Evolutionary conservation across 2,888 invertebrate species (phyloP).

Genomic region (Hemithea aestivaria): DNA sequence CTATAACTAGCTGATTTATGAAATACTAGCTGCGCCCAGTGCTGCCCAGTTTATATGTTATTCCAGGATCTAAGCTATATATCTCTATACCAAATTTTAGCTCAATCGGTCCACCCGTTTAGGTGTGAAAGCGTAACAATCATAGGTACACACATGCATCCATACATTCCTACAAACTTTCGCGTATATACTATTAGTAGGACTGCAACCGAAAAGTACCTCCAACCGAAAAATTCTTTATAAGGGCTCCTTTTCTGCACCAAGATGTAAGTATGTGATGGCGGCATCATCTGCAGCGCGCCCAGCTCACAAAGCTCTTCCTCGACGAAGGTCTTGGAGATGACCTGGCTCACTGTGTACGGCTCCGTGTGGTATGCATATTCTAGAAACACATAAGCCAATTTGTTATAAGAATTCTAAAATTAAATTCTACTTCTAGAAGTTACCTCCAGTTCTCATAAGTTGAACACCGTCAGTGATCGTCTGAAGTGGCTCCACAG

Average conservation of each 20-base stretch:
- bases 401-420: too few relatives aligned
- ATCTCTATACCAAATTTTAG: too few relatives aligned
- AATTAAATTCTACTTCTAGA: background rate
- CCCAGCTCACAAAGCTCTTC: slow-evolving; percentile 69
- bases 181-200: too few relatives aligned
- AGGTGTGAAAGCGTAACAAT: too few relatives aligned
- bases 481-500: slow-evolving; percentile 41
- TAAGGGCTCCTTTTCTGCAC: slow-evolving; percentile 62
- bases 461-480: slow-evolving; percentile 49
- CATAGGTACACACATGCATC: too few relatives aligned
- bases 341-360: slow-evolving; percentile 65
- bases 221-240: slow-evolving; percentile 65
- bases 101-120: too few relatives aligned
- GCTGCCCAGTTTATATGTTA: too few relatives aligned
- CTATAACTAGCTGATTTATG: too few relatives aligned
- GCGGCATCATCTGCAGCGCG: slow-evolving; percentile 59
- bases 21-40: too few relatives aligned
- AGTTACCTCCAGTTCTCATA: slow-evolving; percentile 52
- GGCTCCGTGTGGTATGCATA: slow-evolving; percentile 77
- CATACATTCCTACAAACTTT: too few relatives aligned
- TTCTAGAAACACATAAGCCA: too few relatives aligned
- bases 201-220: slow-evolving; percentile 41
- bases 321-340: slow-evolving; percentile 60
- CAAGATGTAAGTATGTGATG: slow-evolving; percentile 58
- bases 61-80: too few relatives aligned